A percentile compares a stretch with the other conserved stretches of the same genome.
Conservation (phyloP, 2,888 invertebrate genomes). For the Oxystoma pomonae region DNA sequence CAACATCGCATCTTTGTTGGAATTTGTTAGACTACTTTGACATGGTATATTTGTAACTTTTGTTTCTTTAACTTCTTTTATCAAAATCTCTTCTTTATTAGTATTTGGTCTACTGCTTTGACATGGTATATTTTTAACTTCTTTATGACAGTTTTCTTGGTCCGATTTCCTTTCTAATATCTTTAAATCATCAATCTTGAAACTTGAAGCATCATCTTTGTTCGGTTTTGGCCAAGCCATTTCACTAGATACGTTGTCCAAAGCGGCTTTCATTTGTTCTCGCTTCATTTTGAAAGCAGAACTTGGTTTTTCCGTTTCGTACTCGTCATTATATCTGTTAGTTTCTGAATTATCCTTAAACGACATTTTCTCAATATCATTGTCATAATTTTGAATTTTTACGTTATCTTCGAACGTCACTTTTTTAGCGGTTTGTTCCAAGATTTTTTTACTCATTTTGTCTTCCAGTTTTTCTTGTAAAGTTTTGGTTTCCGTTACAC, state of each 20-base stretch:
- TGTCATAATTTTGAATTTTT: background rate
- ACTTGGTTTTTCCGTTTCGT: constrained; percentile 14
- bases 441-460: constrained; percentile 2
- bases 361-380: background rate
- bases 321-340: constrained; percentile 2
- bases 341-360: too few species aligned
- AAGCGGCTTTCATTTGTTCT: constrained; percentile 14
- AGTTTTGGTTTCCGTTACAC: background rate
- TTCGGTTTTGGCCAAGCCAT: constrained; percentile 22
- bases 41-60: constrained; percentile 25
- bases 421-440: constrained; percentile 10
- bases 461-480: background rate
- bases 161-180: constrained; percentile 28
- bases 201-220: constrained; percentile 9
- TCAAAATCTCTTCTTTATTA: background rate
- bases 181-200: constrained; percentile 35
- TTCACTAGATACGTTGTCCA: constrained; percentile 17
- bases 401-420: background rate
- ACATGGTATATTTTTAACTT: constrained; percentile 17
- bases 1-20: too few species aligned
- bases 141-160: constrained; percentile 12
- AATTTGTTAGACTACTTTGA: constrained; percentile 18
- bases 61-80: background rate
- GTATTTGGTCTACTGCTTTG: too few species aligned
- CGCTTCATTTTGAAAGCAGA: constrained; percentile 22